Evolutionary conservation across 1,140 invertebrate species (phyloP).

Genomic region (Ceratitis capitata): DNA sequence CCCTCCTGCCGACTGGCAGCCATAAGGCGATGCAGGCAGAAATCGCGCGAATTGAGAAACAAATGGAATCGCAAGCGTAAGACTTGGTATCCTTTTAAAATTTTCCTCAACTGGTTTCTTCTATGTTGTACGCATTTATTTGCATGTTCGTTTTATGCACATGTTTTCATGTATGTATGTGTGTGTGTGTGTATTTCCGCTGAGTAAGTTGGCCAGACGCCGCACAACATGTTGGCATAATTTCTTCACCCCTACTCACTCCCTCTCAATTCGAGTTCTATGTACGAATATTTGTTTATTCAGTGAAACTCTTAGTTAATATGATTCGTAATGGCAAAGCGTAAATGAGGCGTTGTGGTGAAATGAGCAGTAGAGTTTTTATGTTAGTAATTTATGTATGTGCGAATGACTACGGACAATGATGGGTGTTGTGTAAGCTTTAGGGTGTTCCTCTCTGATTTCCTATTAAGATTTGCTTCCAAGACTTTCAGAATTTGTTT

Average conservation of each 20-base stretch:
- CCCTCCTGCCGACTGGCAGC: background rate
- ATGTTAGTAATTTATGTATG: conserved; percentile 17
- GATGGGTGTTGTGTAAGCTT: no score
- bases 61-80: background rate
- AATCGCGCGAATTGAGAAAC: background rate
- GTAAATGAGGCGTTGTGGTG: background rate
- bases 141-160: no score
- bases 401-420: background rate
- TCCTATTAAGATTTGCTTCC: no score
- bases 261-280: no score
- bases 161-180: no score
- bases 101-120: no score
- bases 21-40: background rate
- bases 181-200: background rate
- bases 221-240: background rate
- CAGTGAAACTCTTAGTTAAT: conserved; percentile 19
- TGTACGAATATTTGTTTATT: conserved; percentile 15
- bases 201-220: background rate
- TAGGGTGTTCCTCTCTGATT: no score
- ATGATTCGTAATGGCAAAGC: background rate
- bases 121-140: no score
- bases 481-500: no score
- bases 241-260: background rate
- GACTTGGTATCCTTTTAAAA: background rate
- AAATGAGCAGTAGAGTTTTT: conserved; percentile 14